These are phyloP conservation scores for Loxodonta africana DNA, from an alignment of 2,113 vertebrate species.

Conservation along the genomic window DNA sequence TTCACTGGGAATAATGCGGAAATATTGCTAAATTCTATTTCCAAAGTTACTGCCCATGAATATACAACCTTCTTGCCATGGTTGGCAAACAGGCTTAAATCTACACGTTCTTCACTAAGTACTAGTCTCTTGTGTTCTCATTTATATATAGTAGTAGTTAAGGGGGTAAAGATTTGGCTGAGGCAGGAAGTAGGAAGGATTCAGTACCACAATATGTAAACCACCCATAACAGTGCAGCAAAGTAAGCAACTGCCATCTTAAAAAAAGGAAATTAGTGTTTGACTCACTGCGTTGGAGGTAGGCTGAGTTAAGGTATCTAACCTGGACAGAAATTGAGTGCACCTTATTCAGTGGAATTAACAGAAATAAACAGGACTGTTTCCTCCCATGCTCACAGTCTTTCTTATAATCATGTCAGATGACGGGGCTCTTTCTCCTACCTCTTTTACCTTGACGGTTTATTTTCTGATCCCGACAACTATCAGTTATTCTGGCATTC, in stretches of 20 bases:
- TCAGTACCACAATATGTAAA: neutral
- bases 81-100: slow-evolving; percentile 15
- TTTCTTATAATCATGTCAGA: slow-evolving; percentile 5
- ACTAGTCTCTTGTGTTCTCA: neutral
- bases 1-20: slow-evolving; percentile 7
- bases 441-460: slow-evolving; percentile 1
- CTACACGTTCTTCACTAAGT: neutral
- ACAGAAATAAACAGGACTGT: neutral
- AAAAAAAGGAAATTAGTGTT: slow-evolving; percentile 16
- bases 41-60: neutral
- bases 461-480: slow-evolving; percentile 40
- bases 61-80: neutral
- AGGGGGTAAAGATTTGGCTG: neutral
- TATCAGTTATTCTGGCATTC: slow-evolving; percentile 58
- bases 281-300: neutral
- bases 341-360: neutral
- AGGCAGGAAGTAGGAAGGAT: neutral
- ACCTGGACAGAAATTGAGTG: neutral
- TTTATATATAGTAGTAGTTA: neutral
- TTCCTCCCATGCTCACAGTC: neutral
- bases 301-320: neutral
- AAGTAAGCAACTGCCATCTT: neutral
- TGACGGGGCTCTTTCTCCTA: neutral
- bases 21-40: slow-evolving; percentile 40
- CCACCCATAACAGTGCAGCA: neutral